Base-by-base conservation (phyloP, 2,797 vertebrate species). In the Chromis chromis region DNA sequence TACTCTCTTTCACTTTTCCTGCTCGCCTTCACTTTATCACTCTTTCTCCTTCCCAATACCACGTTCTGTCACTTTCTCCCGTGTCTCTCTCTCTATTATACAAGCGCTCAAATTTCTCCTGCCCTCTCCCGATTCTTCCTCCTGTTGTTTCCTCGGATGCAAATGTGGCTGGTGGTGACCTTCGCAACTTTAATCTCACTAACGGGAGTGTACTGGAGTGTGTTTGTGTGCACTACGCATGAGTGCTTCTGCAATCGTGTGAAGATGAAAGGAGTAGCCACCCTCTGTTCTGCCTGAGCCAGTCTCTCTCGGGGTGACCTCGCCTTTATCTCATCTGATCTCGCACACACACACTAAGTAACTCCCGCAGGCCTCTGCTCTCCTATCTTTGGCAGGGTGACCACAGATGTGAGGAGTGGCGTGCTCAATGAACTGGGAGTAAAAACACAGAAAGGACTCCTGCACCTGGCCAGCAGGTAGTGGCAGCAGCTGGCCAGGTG, bases 321-420 rank as follows among this genome's bases (percentile, higher is more conserved):
- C 88, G 66, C 81, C 86, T 91, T 89, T 66, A 87, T 91, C 74
- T 80, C 52, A 24, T 86, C 77, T 84, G 86, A 88, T 88, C 79
- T 71, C 31, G 52, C 33, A 36, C 64, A 53, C 48, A 42, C 48
- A 68, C 68, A 65, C 72, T 66, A 36, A 77, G 72, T 65, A 36
- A 78, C 53, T 86, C 87, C 81, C 14, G 21, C 71, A 54, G 81
- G 81, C 64, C 62, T 49, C 65, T 31, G 22, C 77, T 56, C 65
- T 72, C 16, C 68, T 56, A 27, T 76, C 68, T 64, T 28, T 68
- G 24, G 54, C 65, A 76, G 59, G 42, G 61, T 17, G 67, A 57
- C 60, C 64, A 31, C 61, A 60, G 67, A 75, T 72, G 73, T 54
- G 60, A 73, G 59, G 58, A 24, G 46, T 14, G 14, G 53, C 54